Evolutionary conservation across 2,797 vertebrate genomes (phyloP).

Genomic region (Cossypha polioptera): DNA sequence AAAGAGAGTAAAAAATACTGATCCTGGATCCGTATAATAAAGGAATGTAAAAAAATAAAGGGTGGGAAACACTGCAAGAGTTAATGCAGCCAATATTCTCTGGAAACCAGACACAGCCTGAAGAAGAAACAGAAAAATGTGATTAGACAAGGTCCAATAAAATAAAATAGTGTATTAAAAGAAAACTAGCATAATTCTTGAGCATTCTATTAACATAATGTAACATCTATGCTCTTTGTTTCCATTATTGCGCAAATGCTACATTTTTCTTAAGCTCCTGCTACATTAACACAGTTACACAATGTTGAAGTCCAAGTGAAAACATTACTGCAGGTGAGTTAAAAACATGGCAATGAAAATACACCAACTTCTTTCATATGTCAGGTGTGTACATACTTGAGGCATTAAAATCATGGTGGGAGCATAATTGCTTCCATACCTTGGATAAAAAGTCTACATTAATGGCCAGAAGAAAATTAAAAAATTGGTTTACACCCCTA

Average conservation of each 20-base stretch:
- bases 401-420: not conserved
- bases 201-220: not conserved
- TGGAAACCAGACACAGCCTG: constrained; percentile 84
- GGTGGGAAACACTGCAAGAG: constrained; percentile 88
- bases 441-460: not conserved
- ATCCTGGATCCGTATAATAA: constrained; percentile 95
- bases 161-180: not conserved
- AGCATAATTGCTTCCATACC: not conserved
- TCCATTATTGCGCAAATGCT: not conserved
- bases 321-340: not conserved
- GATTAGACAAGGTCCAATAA: not conserved
- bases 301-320: not conserved
- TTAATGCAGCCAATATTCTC: constrained; percentile 84
- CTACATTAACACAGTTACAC: not conserved
- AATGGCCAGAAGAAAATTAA: not conserved
- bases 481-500: not conserved
- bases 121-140: constrained; percentile 25
- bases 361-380: not conserved
- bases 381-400: not conserved
- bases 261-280: not conserved
- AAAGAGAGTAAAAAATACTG: constrained; percentile 94
- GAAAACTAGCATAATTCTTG: not conserved
- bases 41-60: constrained; percentile 98
- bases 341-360: not conserved
- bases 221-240: not conserved